phyloP scores from a whole-genome alignment of 2,888 invertebrate species.

The Oeneis ivallda region DNA sequence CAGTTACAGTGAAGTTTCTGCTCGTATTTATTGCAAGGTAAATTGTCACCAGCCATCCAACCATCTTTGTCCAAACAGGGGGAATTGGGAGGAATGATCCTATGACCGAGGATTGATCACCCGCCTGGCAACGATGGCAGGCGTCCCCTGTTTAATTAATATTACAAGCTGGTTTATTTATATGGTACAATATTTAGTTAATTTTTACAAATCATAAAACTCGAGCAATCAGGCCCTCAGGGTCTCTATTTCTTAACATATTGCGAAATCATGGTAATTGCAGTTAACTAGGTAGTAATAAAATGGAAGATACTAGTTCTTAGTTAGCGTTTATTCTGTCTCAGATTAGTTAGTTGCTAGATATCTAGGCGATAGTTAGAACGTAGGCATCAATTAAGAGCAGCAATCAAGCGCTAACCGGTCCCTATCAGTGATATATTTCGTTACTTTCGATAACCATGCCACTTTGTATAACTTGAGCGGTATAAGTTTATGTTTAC shows the following conservation, averaged over 20 bases:
- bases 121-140: too few species aligned
- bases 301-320: conserved; percentile 4
- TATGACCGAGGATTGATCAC: too few species aligned
- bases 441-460: conserved; percentile 4
- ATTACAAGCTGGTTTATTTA: too few species aligned
- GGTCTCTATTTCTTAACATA: neutral
- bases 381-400: conserved; percentile 22
- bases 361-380: conserved; percentile 6
- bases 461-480: conserved; percentile 11
- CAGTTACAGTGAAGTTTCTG: too few species aligned
- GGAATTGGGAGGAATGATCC: too few species aligned
- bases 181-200: too few species aligned
- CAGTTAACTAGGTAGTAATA: neutral
- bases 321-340: conserved; percentile 7
- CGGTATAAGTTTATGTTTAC: neutral
- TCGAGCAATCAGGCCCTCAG: too few species aligned
- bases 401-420: conserved; percentile 17
- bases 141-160: too few species aligned
- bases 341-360: conserved; percentile 1
- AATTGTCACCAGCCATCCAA: too few species aligned
- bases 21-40: too few species aligned
- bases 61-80: too few species aligned
- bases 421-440: conserved; percentile 15
- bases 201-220: too few species aligned
- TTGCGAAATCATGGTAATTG: neutral